Evolutionary conservation across 2,113 vertebrate species (phyloP).

Genomic region (Etia nguti): DNA sequence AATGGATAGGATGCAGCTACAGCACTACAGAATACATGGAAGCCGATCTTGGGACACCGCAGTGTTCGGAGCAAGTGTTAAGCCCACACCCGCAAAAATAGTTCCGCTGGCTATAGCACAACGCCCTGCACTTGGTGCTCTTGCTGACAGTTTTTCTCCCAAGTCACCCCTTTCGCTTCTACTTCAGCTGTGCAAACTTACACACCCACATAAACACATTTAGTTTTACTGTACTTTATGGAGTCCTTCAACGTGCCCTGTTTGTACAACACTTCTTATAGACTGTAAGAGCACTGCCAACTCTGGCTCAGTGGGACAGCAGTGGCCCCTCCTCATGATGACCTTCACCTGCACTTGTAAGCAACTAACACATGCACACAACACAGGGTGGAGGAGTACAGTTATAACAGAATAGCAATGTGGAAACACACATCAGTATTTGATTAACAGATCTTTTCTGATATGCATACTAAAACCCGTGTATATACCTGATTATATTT

Average conservation of each 20-base stretch:
- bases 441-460: neutral
- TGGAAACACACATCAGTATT: neutral
- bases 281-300: constrained; percentile 33
- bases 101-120: constrained; percentile 39
- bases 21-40: constrained; percentile 57
- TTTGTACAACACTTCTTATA: constrained; percentile 1
- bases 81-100: constrained; percentile 19
- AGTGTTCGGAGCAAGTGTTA: constrained; percentile 3
- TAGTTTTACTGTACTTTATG: neutral
- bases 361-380: neutral
- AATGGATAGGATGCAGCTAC: constrained; percentile 57
- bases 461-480: neutral
- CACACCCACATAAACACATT: neutral
- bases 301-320: constrained; percentile 25
- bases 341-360: constrained; percentile 52
- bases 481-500: neutral
- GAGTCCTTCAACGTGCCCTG: neutral
- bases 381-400: neutral
- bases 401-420: neutral
- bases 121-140: constrained; percentile 17
- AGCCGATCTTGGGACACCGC: constrained; percentile 44
- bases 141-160: neutral
- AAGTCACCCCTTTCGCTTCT: neutral
- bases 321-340: constrained; percentile 11
- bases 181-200: neutral